Percentiles rank a stretch among this genome's conserved stretches.
Conservation (phyloP, 1,140 invertebrate genomes). For the Pteromalus puparum region DNA sequence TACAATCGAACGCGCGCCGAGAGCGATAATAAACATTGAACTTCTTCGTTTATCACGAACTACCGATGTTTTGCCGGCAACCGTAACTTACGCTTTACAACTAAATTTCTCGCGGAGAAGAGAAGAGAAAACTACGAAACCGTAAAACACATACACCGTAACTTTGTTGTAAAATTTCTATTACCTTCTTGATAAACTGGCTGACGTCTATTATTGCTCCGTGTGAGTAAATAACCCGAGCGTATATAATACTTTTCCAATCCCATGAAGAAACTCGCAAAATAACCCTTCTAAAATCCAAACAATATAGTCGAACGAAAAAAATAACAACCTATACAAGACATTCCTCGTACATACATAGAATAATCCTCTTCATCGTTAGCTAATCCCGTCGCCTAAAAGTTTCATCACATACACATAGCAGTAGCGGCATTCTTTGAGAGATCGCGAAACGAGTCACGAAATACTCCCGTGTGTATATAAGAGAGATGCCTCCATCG, state of each 20-base stretch:
- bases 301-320: too few relatives aligned
- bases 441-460: background rate
- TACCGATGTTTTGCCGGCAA: background rate
- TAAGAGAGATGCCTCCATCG: too few relatives aligned
- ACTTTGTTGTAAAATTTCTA: background rate
- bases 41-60: background rate
- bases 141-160: background rate
- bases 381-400: background rate
- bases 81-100: background rate
- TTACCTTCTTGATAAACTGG: background rate
- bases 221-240: background rate
- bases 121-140: background rate
- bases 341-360: background rate
- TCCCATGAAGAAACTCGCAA: background rate
- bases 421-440: background rate
- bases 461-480: background rate
- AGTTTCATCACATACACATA: background rate
- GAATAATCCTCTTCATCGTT: background rate
- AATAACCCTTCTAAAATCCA: background rate
- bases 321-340: too few relatives aligned
- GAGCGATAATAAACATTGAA: background rate
- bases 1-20: background rate
- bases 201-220: background rate
- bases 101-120: background rate
- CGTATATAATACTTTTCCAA: too few relatives aligned